Base-by-base conservation (phyloP, 1,140 invertebrate genomes). In the Drosophila watanabei region DNA sequence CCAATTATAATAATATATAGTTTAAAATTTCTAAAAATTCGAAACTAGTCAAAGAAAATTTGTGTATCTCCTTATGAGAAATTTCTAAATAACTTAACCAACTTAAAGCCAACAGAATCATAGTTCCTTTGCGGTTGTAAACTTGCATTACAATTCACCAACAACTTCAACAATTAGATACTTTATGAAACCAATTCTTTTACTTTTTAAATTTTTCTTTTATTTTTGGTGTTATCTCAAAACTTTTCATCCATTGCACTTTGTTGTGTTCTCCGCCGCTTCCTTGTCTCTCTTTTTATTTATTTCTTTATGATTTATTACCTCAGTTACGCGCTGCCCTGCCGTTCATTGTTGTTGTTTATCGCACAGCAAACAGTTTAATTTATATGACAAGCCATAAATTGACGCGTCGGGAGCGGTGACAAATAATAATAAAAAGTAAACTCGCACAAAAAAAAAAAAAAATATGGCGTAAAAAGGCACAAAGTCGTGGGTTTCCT, bases 301-400 rank as follows among this genome's bases (percentile, higher is more conserved):
- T 43, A 30, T 71, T 64, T 54, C 64, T 60, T 33, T 20, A 37
- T 43, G 54, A 73, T 62, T 73, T 61, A 75, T 76, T 76, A 64
- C 43, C 68, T 73, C 45, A 37, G 68, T 37, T 73, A 51, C 45
- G 45, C 51, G 46, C 16, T 46, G 65, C 63, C 20, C 35, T 52
- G n/a, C n/a, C 46, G 52, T 61, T 78, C 69, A 79, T 79, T 76
- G 56, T 72, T 76, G 65, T 72, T 86, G 75, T 75, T 87, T 86
- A 87, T 87, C 80, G 45, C 61, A 58, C 70, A 61, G 65, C 75
- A 79, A 71, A 82, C 58, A 76, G 66, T 79, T 76, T 87, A 83
- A 88, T 88, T 88, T 88, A 88, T 88, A 77, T 88, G 83, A 88
- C 80, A 83, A 88, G 80, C 72, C 35, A 88, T 80, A 87, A 87